Evolutionary conservation across 2,888 invertebrate genomes (phyloP), one percentile per base, ranked within the genome.

Genomic region (Microctonus aethiopoides): DNA sequence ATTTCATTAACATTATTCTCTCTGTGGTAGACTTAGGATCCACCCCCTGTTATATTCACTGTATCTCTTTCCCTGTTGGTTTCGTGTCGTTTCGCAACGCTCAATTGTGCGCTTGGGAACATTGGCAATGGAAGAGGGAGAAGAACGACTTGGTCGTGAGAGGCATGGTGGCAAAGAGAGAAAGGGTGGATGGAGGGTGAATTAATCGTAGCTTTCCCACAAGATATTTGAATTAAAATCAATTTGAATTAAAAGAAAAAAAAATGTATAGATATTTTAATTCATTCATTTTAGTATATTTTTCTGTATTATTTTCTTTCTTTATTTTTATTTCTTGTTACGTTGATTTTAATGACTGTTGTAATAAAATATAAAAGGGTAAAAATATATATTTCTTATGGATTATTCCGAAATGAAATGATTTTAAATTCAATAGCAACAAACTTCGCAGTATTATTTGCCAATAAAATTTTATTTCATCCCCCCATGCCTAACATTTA

Each of bases 1-100:
- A 86, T 86, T 85, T 85, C 86, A 86, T 86, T 85, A 86, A 84
- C 86, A 85, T 86, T 86, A 86, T 86, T 85, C 86, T 86, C 83
- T 75, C 81, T 78, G 80, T 74, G 75, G 75, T 78, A 81, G 82
- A 81, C 80, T 80, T 77, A 76, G 76, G 75, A 66, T 54, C 70
- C 67, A 62, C 64, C 51, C 68, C 60, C 68, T 41, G 24, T 67
- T 24, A 39, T 60, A 67, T 68, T 61, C 70, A 54, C 54, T 61
- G 68, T 68, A 67, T 57, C 64, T 16, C 54, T 54, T 11, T 54
- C 26, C 9, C 54, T 11, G 11, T 73, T 62, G 70, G 71, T 67
- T 72, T 67, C 66, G 68, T 68, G 67, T 67, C 65, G 62, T 73
- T 74, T 60, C 73, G 70, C 74, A 62, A 70, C 61, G 70, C 77